phyloP scores from a whole-genome alignment of 1,140 invertebrate genomes.

The Hormaphis cornu region DNA sequence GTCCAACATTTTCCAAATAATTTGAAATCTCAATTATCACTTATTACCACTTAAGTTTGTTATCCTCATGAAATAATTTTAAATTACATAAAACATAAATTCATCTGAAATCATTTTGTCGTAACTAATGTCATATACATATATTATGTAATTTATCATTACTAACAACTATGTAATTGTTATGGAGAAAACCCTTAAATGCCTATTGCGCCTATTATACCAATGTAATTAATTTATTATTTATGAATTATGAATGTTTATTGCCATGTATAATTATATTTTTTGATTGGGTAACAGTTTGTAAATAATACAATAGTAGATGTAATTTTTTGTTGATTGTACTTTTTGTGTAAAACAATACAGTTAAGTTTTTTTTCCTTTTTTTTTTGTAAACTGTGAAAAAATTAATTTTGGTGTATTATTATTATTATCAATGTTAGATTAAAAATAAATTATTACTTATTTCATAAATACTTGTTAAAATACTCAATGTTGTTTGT shows the following conservation, averaged over 20 bases:
- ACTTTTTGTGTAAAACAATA: background rate
- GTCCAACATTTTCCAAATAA: background rate
- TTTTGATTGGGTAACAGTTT: background rate
- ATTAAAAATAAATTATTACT: slow-evolving; percentile 12
- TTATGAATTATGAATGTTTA: slow-evolving; percentile 8
- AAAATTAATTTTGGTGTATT: background rate
- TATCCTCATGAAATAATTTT: background rate
- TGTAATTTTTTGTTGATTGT: background rate
- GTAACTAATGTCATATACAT: no score
- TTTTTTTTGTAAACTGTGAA: background rate
- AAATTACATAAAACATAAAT: no score
- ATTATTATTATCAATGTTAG: background rate
- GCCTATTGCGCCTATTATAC: background rate
- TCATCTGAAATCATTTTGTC: no score
- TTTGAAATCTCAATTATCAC: background rate
- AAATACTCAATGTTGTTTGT: background rate
- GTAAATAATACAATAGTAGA: background rate
- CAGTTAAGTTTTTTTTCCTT: no score
- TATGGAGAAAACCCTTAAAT: background rate
- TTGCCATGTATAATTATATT: slow-evolving; percentile 3
- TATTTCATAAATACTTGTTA: background rate
- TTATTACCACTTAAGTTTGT: background rate
- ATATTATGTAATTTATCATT: no score
- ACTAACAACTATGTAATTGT: background rate
- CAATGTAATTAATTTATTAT: slow-evolving; percentile 10